These are phyloP conservation scores for Heliconius himera DNA, from an alignment of 1,140 invertebrate genomes.

Conservation along the genomic window DNA sequence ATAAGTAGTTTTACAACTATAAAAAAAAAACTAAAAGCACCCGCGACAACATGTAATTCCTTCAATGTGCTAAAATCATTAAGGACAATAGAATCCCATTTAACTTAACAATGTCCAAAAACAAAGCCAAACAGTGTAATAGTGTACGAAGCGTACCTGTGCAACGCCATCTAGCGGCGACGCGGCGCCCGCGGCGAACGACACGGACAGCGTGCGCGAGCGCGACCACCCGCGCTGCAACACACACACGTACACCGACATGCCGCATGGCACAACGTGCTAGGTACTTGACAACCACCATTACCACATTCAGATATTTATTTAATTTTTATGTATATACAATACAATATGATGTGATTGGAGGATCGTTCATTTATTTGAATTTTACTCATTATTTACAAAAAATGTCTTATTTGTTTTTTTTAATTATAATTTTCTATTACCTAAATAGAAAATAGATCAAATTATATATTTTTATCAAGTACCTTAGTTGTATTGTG, in stretches of 20 bases:
- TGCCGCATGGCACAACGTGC: not conserved
- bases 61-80: not conserved
- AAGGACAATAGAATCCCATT: not conserved
- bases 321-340: not conserved
- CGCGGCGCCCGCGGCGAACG: conserved; percentile 87
- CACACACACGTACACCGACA: conserved; percentile 49
- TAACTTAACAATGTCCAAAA: not conserved
- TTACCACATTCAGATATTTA: not conserved
- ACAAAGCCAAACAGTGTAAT: not conserved
- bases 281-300: not conserved
- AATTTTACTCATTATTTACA: too few species aligned
- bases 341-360: not conserved
- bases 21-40: not conserved
- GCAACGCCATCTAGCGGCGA: conserved; percentile 82
- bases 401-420: too few species aligned
- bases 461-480: not conserved
- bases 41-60: too few species aligned
- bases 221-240: conserved; percentile 90
- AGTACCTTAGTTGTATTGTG: conserved; percentile 6
- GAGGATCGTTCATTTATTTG: too few species aligned
- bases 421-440: not conserved
- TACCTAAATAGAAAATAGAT: not conserved
- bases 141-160: conserved; percentile 68
- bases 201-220: conserved; percentile 93
- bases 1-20: not conserved